These are phyloP conservation scores for Dicycla oo DNA, from an alignment of 2,888 invertebrate genomes.

Conservation along the genomic window DNA sequence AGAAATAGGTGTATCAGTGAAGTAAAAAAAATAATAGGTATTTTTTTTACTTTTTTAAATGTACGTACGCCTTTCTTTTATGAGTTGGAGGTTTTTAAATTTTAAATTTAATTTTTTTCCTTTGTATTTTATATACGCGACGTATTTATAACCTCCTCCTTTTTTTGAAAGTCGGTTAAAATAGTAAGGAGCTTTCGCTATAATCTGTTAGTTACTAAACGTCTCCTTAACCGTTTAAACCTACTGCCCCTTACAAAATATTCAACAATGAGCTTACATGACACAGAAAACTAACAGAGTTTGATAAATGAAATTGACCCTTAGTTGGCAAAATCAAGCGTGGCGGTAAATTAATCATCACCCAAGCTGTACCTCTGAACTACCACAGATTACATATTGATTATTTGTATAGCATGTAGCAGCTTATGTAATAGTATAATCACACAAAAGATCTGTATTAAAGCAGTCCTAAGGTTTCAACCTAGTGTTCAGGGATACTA, in stretches of 20 bases:
- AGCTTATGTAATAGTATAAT: constrained; percentile 10
- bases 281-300: background rate
- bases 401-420: background rate
- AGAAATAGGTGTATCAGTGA: too few relatives aligned
- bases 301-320: background rate
- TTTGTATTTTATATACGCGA: too few relatives aligned
- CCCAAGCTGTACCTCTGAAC: too few relatives aligned
- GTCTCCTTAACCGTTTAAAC: background rate
- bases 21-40: too few relatives aligned
- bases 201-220: background rate
- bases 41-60: too few relatives aligned
- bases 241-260: background rate
- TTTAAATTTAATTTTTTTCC: too few relatives aligned
- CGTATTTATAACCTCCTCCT: too few relatives aligned
- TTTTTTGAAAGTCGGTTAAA: too few relatives aligned
- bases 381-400: constrained; percentile 1
- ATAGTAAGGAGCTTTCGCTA: too few relatives aligned
- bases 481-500: constrained; percentile 4
- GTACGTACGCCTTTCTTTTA: too few relatives aligned
- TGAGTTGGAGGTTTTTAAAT: too few relatives aligned
- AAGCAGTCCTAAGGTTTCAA: constrained; percentile 34
- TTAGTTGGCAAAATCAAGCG: background rate
- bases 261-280: too few relatives aligned
- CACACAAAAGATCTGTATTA: constrained; percentile 16
- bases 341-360: background rate